These are phyloP conservation scores for Erythrocercus mccallii DNA, from an alignment of 2,113 vertebrate species.

Conservation along the genomic window DNA sequence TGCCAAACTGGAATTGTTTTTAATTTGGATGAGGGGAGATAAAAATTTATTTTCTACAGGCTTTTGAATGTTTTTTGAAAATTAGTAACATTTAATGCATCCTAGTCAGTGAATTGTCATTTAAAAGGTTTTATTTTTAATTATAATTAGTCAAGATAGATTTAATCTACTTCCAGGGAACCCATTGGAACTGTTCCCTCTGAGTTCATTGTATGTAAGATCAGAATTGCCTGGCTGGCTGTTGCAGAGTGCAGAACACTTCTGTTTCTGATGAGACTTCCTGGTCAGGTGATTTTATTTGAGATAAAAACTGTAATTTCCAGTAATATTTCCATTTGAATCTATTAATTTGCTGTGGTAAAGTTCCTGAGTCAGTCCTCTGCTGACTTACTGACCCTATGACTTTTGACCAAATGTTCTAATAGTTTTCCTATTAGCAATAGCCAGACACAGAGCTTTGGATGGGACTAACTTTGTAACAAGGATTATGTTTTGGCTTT, in stretches of 20 bases:
- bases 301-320: neutral
- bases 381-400: neutral
- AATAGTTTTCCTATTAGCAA: neutral
- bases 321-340: neutral
- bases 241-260: neutral
- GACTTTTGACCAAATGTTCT: slow-evolving; percentile 30
- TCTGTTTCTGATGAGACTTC: neutral
- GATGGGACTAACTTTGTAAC: neutral
- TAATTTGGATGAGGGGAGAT: neutral
- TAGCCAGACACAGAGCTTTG: neutral
- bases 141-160: neutral
- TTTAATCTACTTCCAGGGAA: neutral
- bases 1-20: neutral
- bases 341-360: neutral
- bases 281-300: neutral
- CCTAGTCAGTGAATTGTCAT: neutral
- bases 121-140: neutral
- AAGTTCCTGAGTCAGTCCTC: neutral
- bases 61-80: neutral
- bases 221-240: neutral
- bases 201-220: neutral
- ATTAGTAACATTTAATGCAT: neutral
- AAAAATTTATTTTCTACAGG: neutral
- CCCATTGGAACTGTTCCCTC: neutral
- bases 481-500: neutral